Evolutionary conservation across 2,888 invertebrate genomes (phyloP).

Genomic region (Alentia gelatinosa): DNA sequence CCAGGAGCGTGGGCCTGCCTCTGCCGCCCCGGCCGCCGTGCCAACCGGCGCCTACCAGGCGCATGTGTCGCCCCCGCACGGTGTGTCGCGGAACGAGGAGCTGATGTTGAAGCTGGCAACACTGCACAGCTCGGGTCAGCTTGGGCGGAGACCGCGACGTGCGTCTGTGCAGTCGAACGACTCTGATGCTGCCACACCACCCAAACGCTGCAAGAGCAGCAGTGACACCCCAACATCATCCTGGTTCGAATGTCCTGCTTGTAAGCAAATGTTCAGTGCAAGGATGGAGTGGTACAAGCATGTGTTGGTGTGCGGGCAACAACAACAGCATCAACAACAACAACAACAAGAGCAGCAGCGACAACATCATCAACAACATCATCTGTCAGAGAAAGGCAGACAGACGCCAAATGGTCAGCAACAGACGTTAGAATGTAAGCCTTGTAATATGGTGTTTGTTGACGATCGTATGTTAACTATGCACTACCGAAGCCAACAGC

Average conservation of each 20-base stretch:
- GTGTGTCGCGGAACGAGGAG: neutral
- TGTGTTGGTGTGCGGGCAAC: conserved; percentile 24
- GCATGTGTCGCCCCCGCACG: neutral
- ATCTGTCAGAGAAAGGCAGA: neutral
- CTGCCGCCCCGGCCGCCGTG: neutral
- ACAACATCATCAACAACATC: neutral
- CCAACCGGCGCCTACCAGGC: neutral
- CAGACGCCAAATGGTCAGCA: neutral
- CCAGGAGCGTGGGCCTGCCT: neutral
- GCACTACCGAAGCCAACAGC: conserved; percentile 2
- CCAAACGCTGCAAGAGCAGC: conserved; percentile 18
- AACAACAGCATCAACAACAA: neutral
- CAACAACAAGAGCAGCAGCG: neutral
- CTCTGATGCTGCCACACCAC: neutral
- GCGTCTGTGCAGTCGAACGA: conserved; percentile 21
- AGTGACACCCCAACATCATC: neutral
- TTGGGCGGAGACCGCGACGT: neutral
- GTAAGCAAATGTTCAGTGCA: conserved; percentile 36
- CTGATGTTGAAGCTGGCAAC: neutral
- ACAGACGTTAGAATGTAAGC: neutral
- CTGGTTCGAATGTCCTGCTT: conserved; percentile 39
- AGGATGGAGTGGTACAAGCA: conserved; percentile 49
- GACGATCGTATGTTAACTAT: neutral
- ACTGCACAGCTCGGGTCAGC: neutral
- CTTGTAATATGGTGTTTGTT: conserved; percentile 38